Conservation (phyloP, 2,888 invertebrate genomes). For the Microctonus brassicae region DNA sequence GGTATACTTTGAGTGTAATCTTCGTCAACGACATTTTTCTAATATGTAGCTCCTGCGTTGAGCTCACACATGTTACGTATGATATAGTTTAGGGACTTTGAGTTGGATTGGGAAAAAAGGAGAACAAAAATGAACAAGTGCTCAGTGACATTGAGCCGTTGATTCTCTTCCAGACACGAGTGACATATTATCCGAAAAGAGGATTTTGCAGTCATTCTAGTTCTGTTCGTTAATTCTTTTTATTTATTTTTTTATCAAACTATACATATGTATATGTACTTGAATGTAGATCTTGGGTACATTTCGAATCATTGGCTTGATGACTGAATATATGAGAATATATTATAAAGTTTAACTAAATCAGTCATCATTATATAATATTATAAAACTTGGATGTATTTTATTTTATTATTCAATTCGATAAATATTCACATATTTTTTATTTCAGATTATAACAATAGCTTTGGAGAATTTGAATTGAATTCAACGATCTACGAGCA, state of each 20-base stretch:
- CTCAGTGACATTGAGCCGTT: slow-evolving; percentile 28
- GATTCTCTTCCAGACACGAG: slow-evolving; percentile 7
- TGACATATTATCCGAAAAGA: slow-evolving; percentile 28
- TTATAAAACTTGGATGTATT: not conserved
- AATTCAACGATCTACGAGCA: not conserved
- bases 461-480: not conserved
- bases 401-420: too few relatives aligned
- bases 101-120: not conserved
- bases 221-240: not conserved
- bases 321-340: not conserved
- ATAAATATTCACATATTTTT: too few relatives aligned
- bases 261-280: not conserved
- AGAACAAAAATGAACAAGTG: not conserved
- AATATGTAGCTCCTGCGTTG: slow-evolving; percentile 22
- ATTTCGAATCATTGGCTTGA: not conserved
- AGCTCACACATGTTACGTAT: not conserved
- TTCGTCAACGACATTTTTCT: not conserved
- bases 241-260: not conserved
- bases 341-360: not conserved
- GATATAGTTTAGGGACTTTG: not conserved
- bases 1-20: slow-evolving; percentile 1
- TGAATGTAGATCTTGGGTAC: not conserved
- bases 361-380: not conserved
- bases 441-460: too few relatives aligned
- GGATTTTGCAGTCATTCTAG: slow-evolving; percentile 24